phyloP scores from a whole-genome alignment of 2,113 vertebrate genomes.

The Poicephalus gulielmi region DNA sequence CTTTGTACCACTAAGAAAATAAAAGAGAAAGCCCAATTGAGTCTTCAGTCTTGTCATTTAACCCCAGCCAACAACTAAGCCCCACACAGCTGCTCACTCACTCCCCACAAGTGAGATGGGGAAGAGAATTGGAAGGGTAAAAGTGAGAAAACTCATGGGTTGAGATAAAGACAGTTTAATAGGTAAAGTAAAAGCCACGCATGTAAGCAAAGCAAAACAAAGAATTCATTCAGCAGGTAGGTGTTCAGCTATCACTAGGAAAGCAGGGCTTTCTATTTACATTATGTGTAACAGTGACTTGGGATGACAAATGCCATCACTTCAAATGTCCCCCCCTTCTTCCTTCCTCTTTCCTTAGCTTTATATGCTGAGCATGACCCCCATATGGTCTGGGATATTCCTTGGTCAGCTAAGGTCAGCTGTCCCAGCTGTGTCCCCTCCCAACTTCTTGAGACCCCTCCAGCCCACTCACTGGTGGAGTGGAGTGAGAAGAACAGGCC shows the following conservation, averaged over 20 bases:
- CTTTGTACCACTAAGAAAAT: not conserved
- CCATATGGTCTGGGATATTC: not conserved
- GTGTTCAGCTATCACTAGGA: not conserved
- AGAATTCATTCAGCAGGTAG: not conserved
- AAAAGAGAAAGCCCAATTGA: not conserved
- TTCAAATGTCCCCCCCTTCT: not conserved
- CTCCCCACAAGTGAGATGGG: not conserved
- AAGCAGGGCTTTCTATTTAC: not conserved
- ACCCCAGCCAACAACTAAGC: not conserved
- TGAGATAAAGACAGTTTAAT: not conserved
- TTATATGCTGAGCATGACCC: not conserved
- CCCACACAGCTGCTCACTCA: not conserved
- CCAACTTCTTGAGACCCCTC: not conserved
- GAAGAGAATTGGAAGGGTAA: not conserved
- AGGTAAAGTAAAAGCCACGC: not conserved
- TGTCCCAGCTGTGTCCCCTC: not conserved
- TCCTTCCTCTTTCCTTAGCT: not conserved
- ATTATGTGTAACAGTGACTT: not conserved
- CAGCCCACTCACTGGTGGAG: not conserved
- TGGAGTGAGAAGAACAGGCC: not conserved
- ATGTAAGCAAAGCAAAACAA: not conserved
- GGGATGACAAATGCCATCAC: not conserved
- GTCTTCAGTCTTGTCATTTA: not conserved
- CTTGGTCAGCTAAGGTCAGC: not conserved
- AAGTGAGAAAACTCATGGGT: not conserved